Base-by-base conservation (phyloP, 2,113 vertebrate species). In the Sigmodon hispidus region DNA sequence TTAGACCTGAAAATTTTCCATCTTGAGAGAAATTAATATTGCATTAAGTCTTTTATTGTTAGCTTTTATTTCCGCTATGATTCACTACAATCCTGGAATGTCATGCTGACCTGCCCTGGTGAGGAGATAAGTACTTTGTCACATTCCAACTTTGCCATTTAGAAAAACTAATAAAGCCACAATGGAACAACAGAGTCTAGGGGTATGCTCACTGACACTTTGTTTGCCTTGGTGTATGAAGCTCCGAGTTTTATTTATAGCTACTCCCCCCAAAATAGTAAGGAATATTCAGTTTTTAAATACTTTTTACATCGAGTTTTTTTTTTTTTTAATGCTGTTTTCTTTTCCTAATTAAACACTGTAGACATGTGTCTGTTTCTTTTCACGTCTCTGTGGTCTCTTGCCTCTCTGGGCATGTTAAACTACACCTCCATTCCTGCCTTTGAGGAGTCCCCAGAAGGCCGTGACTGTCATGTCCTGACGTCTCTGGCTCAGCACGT, bases 1-100 rank as follows among this genome's bases (percentile, higher is more conserved):
- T 94, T 89, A 79, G 72, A 89, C 79, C 94, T 90, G 36, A 77
- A 45, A 67, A 52, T 87, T 83, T 91, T 92, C n/a, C 77, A 85
- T 13, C 48, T 88, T 83, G 45, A 83, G 43, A 22, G 26, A 90
- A 89, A 65, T 61, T 86, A 94, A 48, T 57, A 90, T 87, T 73
- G 21, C 57, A 76, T 86, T 72, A 79, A 69, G 10, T 34, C 50
- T 89, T 72, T 87, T 76, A 40, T 61, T 91, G 43, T 86, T 88
- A 76, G 52, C 50, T 67, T 55, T 93, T 31, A 65, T 50, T 34
- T 80, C 70, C 76, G 76, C 40, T 86, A 67, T 92, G n/a, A 40
- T 76, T 77, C 16, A 34, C 65, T 34, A 13, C 26, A 89, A 0
- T 92, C n/a, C 34, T 57, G 67, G 15, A 0, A 10, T 81, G 45